phyloP scores from a whole-genome alignment of 2,113 vertebrate genomes.

The Corvus cornix region DNA sequence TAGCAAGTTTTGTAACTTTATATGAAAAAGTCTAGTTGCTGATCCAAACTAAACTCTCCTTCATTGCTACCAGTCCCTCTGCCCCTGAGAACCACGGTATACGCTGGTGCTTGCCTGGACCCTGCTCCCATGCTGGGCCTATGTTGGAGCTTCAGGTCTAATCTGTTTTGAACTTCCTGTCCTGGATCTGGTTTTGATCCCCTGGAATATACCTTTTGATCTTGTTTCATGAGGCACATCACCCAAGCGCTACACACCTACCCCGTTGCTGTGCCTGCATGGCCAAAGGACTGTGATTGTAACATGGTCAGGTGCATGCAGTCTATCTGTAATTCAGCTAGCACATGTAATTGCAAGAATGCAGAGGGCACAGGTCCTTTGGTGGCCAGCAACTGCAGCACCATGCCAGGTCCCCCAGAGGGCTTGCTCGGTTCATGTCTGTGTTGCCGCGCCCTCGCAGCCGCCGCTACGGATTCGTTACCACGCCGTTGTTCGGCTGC shows the following conservation, averaged over 20 bases:
- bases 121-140: too few relatives aligned
- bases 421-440: fast-evolving
- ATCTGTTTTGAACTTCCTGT: background rate
- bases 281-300: fast-evolving
- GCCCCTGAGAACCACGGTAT: fast-evolving
- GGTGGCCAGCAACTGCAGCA: background rate
- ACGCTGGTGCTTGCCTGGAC: background rate
- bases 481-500: fast-evolving
- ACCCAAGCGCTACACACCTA: fast-evolving
- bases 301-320: fast-evolving
- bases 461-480: background rate
- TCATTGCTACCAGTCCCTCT: background rate
- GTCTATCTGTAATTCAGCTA: fast-evolving
- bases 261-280: fast-evolving
- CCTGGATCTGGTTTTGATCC: background rate
- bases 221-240: background rate
- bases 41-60: background rate
- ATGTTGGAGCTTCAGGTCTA: background rate
- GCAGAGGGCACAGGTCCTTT: background rate
- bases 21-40: slow-evolving; percentile 13
- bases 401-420: background rate
- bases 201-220: background rate
- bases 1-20: slow-evolving; percentile 8
- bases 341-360: background rate
- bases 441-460: background rate